Conservation (phyloP, 2,888 invertebrate species). For the Nymphalis c-album region DNA sequence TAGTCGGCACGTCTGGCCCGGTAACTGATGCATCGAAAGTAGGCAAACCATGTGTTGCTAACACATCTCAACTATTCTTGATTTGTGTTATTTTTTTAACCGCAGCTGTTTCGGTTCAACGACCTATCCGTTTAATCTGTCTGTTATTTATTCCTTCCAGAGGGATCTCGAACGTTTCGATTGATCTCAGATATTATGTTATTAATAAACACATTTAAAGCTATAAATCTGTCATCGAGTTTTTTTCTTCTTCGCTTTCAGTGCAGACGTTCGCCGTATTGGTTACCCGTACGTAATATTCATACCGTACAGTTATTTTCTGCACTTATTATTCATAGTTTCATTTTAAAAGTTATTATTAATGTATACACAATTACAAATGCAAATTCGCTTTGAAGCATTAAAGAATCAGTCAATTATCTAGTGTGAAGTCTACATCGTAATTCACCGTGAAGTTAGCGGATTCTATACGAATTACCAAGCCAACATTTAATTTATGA, state of each 20-base stretch:
- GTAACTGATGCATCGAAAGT: constrained; percentile 63
- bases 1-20: constrained; percentile 64
- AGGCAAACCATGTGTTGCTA: constrained; percentile 54
- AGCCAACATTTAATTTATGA: background rate
- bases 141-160: constrained; percentile 45
- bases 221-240: constrained; percentile 26
- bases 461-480: constrained; percentile 29
- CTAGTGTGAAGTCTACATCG: constrained; percentile 29
- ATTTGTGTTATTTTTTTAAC: constrained; percentile 52
- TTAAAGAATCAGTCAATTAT: constrained; percentile 30
- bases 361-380: constrained; percentile 27
- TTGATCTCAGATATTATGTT: constrained; percentile 40
- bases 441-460: constrained; percentile 39
- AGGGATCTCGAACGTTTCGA: constrained; percentile 39
- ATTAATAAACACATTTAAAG: constrained; percentile 30
- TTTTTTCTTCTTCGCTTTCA: constrained; percentile 6
- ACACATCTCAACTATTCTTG: constrained; percentile 48
- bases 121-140: constrained; percentile 42
- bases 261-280: background rate
- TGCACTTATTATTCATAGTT: constrained; percentile 20
- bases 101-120: constrained; percentile 55
- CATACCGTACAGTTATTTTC: constrained; percentile 14
- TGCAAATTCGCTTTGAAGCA: constrained; percentile 17
- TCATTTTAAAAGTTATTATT: constrained; percentile 19
- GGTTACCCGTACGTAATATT: constrained; percentile 1